Conservation (phyloP, 53 echinoderm and acorn worm species). For the Stichopus horrens region DNA sequence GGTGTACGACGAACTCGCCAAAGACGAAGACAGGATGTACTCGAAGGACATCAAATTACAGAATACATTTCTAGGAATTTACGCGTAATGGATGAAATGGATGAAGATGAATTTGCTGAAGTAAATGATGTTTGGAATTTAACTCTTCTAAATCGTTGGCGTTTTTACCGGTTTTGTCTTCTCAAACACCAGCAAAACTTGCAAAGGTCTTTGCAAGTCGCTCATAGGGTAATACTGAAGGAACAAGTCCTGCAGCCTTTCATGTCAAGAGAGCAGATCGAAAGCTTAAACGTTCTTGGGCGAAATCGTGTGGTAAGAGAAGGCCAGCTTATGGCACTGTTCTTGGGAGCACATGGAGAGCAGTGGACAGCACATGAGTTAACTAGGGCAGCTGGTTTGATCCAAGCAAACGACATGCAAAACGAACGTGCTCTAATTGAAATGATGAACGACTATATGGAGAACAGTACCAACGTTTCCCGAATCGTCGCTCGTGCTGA, state of each 20-base stretch:
- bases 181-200: constrained; percentile 4
- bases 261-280: background rate
- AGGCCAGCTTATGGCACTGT: background rate
- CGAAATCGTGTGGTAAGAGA: background rate
- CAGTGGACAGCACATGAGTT: background rate
- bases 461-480: background rate
- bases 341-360: background rate
- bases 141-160: constrained; percentile 54
- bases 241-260: background rate
- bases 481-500: background rate
- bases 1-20: background rate
- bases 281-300: background rate
- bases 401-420: background rate
- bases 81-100: background rate
- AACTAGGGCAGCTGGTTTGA: background rate
- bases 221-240: constrained; percentile 8
- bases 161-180: constrained; percentile 68
- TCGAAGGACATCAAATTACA: background rate
- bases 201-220: background rate
- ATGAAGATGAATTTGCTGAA: background rate
- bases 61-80: constrained; percentile 32
- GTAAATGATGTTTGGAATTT: constrained; percentile 55
- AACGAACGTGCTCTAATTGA: background rate
- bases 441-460: constrained; percentile 19
- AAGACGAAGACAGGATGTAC: constrained; percentile 18